phyloP scores from a whole-genome alignment of 2,113 vertebrate species.

The Corvus cornix region DNA sequence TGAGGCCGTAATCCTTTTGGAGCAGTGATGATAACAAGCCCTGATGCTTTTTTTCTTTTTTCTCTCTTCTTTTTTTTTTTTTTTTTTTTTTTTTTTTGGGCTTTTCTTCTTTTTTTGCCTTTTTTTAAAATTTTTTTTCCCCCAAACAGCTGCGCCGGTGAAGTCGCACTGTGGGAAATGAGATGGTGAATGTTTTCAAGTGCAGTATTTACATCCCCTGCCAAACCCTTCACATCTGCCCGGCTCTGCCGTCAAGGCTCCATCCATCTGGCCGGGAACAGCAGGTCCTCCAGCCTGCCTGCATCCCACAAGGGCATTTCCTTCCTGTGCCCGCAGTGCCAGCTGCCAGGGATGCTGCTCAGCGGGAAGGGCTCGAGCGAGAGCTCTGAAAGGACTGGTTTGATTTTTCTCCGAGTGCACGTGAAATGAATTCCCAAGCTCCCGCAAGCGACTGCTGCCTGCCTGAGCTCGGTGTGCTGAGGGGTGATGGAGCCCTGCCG shows the following conservation, averaged over 20 bases:
- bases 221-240: conserved; percentile 54
- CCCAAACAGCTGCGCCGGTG: background rate
- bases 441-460: background rate
- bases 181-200: conserved; percentile 43
- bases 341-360: conserved; percentile 43
- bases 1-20: conserved; percentile 32
- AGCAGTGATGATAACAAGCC: conserved; percentile 26
- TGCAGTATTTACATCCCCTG: conserved; percentile 35
- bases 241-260: conserved; percentile 5
- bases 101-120: background rate
- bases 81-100: background rate
- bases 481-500: background rate
- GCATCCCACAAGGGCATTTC: conserved; percentile 46
- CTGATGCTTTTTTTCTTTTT: background rate
- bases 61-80: background rate
- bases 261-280: conserved; percentile 47
- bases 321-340: conserved; percentile 19
- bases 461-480: background rate
- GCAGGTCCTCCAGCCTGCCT: conserved; percentile 45
- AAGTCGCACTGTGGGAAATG: conserved; percentile 46
- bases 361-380: background rate
- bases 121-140: too few species aligned
- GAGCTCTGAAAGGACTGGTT: background rate
- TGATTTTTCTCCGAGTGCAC: background rate
- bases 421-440: background rate